Conservation (phyloP, 1,140 invertebrate species). For the Cryptotermes secundus region DNA sequence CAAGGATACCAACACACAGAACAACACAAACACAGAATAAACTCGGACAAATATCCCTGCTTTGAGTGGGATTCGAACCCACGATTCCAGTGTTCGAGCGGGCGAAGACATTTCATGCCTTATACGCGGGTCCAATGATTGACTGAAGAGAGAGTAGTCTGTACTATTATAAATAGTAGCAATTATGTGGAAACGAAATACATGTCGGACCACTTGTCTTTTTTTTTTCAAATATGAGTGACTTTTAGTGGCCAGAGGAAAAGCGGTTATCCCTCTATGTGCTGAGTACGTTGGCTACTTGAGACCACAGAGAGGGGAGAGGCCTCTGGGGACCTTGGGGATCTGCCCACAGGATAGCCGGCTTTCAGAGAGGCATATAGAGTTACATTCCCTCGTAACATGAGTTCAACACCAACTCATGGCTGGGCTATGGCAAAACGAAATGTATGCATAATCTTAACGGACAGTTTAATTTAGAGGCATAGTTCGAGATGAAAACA, state of each 20-base stretch:
- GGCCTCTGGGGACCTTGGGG: background rate
- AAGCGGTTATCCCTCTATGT: background rate
- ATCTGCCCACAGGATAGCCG: background rate
- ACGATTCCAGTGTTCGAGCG: too few species aligned
- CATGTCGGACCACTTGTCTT: background rate
- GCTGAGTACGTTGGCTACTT: background rate
- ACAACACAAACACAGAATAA: too few species aligned
- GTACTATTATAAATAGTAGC: background rate
- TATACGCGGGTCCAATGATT: too few species aligned
- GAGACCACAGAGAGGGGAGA: background rate
- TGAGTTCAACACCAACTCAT: background rate
- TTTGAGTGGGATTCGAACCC: too few species aligned
- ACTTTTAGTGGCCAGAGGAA: background rate
- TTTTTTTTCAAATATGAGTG: background rate
- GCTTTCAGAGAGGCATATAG: background rate
- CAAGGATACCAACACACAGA: too few species aligned
- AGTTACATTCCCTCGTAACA: background rate
- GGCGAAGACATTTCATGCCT: too few species aligned
- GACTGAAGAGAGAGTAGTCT: too few species aligned
- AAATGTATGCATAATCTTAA: too few species aligned
- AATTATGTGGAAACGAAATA: background rate
- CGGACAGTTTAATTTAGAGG: too few species aligned
- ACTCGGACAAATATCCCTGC: too few species aligned
- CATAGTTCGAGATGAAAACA: too few species aligned
- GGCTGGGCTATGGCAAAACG: background rate